A percentile compares a stretch with the other conserved stretches of the same genome.
Conservation (phyloP, 2,113 vertebrate species). For the Pituophis catenifer region DNA sequence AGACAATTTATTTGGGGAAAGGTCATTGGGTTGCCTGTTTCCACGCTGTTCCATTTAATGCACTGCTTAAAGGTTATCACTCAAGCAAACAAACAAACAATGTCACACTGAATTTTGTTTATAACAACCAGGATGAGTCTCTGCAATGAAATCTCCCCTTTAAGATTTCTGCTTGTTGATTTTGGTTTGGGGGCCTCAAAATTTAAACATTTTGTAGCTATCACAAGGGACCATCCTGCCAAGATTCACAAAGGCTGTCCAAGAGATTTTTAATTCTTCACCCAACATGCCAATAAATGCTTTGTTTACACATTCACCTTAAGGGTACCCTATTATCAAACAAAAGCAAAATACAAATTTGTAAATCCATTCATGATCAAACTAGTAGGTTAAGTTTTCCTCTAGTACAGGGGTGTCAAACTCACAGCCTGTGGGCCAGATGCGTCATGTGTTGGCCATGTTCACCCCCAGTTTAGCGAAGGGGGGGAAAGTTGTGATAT, state of each 20-base stretch:
- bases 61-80: slow-evolving; percentile 21
- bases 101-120: neutral
- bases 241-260: neutral
- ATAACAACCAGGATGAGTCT: neutral
- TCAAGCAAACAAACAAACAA: slow-evolving; percentile 21
- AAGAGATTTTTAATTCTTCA: neutral
- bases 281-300: neutral
- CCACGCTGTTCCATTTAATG: slow-evolving; percentile 24
- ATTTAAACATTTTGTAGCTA: neutral
- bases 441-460: too few relatives aligned
- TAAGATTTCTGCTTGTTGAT: neutral
- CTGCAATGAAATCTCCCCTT: neutral
- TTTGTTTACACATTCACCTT: neutral
- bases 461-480: too few relatives aligned
- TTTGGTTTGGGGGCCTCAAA: neutral
- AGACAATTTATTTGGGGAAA: neutral
- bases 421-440: too few relatives aligned
- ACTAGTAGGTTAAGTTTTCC: neutral
- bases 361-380: neutral
- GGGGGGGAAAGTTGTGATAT: too few relatives aligned
- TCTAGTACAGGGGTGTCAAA: too few relatives aligned
- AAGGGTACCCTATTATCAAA: neutral
- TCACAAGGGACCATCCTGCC: neutral
- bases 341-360: neutral
- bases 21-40: slow-evolving; percentile 29